Conservation (phyloP, 2,113 vertebrate genomes). For the Leptosomus discolor region DNA sequence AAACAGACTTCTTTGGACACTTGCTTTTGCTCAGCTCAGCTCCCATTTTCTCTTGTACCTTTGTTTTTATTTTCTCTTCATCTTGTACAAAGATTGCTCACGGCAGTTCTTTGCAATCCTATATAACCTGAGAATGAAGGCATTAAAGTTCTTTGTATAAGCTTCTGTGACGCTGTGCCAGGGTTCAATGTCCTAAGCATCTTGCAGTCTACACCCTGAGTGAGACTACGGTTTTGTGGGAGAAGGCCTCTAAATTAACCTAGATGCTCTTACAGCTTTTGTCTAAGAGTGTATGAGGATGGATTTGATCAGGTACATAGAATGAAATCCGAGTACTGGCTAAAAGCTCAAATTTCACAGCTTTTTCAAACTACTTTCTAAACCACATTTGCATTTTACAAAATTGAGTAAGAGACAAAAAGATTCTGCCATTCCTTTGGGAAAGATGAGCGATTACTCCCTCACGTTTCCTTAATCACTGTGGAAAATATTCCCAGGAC, state of each 20-base stretch:
- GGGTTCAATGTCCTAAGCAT: not conserved
- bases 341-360: not conserved
- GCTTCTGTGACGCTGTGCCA: not conserved
- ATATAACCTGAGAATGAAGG: not conserved
- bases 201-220: not conserved
- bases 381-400: not conserved
- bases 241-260: not conserved
- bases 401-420: not conserved
- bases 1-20: not conserved
- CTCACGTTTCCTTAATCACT: not conserved
- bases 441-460: not conserved
- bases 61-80: constrained; percentile 22
- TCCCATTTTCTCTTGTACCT: not conserved
- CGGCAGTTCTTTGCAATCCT: not conserved
- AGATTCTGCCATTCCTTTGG: not conserved
- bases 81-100: constrained; percentile 1
- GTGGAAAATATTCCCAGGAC: not conserved
- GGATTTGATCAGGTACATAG: not conserved
- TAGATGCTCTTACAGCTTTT: not conserved
- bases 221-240: not conserved
- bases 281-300: not conserved
- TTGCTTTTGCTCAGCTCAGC: not conserved
- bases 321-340: not conserved
- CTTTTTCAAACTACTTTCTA: not conserved
- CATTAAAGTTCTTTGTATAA: not conserved